Evolutionary conservation across 1,140 invertebrate species (phyloP).

Genomic region (Uloborus diversus): DNA sequence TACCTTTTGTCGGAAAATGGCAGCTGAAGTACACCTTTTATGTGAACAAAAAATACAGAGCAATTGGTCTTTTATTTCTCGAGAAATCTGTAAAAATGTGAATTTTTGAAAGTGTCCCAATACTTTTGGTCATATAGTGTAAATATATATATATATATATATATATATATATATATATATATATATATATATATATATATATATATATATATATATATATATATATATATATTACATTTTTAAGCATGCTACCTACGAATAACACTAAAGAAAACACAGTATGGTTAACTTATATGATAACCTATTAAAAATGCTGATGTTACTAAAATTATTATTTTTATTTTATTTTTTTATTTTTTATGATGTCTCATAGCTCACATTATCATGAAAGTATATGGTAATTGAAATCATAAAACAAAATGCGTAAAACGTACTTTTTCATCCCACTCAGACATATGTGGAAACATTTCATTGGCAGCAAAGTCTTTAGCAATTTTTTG

Average conservation of each 20-base stretch:
- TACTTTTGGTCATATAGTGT: too few relatives aligned
- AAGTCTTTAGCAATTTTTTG: slow-evolving; percentile 71
- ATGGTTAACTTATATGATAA: neutral
- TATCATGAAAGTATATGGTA: neutral
- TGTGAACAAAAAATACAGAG: too few relatives aligned
- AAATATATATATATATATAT: too few relatives aligned
- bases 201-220: too few relatives aligned
- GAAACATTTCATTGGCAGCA: slow-evolving; percentile 71
- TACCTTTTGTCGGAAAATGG: too few relatives aligned
- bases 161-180: too few relatives aligned
- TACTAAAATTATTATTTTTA: neutral
- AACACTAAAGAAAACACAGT: neutral
- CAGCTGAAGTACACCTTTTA: too few relatives aligned
- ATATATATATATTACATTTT: too few relatives aligned
- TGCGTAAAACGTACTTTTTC: slow-evolving; percentile 66
- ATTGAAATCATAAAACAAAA: neutral
- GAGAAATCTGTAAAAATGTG: too few relatives aligned
- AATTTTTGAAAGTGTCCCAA: too few relatives aligned
- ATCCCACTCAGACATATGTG: slow-evolving; percentile 74
- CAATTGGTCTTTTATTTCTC: too few relatives aligned
- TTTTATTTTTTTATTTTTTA: neutral
- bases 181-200: too few relatives aligned
- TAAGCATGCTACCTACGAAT: neutral
- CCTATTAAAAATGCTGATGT: neutral
- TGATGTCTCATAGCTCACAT: neutral